Conservation (phyloP, 2,888 invertebrate genomes). For the Lysandra bellargus region DNA sequence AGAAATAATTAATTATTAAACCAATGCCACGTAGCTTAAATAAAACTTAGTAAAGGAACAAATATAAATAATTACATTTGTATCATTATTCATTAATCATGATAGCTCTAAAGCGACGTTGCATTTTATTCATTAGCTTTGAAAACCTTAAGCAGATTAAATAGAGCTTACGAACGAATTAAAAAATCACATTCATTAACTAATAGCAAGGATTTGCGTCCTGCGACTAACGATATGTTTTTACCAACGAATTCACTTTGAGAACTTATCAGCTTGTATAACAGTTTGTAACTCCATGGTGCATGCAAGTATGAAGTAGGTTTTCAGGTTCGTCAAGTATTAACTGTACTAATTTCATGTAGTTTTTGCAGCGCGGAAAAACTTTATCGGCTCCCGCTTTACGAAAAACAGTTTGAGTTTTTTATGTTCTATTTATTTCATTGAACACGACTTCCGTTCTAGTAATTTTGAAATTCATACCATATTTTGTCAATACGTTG, state of each 20-base stretch:
- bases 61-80: neutral
- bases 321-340: conserved; percentile 16
- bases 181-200: conserved; percentile 2
- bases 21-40: too few relatives aligned
- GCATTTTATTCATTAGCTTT: conserved; percentile 11
- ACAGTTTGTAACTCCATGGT: conserved; percentile 4
- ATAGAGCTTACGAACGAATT: neutral
- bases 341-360: conserved; percentile 17
- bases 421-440: conserved; percentile 9
- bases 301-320: neutral
- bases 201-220: neutral
- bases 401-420: conserved; percentile 5
- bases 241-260: conserved; percentile 13
- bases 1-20: too few relatives aligned
- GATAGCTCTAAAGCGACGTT: neutral
- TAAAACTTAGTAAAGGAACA: neutral
- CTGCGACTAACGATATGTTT: neutral
- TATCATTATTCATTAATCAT: neutral
- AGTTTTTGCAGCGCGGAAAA: conserved; percentile 10
- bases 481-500: neutral
- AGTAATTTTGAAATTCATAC: conserved; percentile 5
- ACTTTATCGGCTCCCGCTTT: conserved; percentile 3
- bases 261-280: conserved; percentile 20
- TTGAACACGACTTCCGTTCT: neutral
- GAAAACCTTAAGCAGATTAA: neutral